Evolutionary conservation across 2,797 vertebrate genomes (phyloP), one percentile per base, ranked within the genome.

Genomic region (Pyrrhura leucotis): DNA sequence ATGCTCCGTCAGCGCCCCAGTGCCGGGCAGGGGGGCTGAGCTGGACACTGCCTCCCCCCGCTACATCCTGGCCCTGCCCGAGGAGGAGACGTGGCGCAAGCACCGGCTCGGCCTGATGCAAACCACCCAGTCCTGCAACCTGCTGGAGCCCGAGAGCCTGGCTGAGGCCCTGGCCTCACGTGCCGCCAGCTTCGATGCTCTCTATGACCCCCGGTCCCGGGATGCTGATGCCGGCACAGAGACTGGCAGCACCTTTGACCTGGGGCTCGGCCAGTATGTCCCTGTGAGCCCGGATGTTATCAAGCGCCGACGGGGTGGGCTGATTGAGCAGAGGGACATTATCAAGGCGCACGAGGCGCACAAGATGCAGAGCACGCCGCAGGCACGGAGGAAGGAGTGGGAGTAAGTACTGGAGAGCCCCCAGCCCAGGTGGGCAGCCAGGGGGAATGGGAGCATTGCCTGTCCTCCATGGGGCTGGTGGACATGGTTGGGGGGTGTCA

Each of bases 301-400:
- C 92, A 99, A 99, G 97, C 98, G 99, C 33, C 98, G 99, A 33
- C 98, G 99, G 2, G 99, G 99, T 0, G 99, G 99, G 14, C 98
- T 99, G 85, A 99, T 99, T 3, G 99, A 99, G 85, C 99, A 99
- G 98, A 98, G 98, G 94, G 99, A 99, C 98, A 99, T 99, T 59
- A 98, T 99, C 97, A 99, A 99, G 97, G 99, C 99, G 0, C 99
- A 99, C 31, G 98, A 99, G 95, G 99, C 99, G 0, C 99, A 99
- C 96, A 99, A 99, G 98, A 99, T 99, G 95, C 99, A 99, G 96
- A 99, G 99, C 98, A 99, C 99, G 18, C 99, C 99, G 0, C 99
- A 99, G 97, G 99, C 99, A 0, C 97, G 98, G 39, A 99, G 99
- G 97, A 99, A 99, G 97, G 99, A 99, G 96, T 99, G 99, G 99